phyloP scores from a whole-genome alignment of 2,113 vertebrate genomes.

The Eulemur rufifrons region DNA sequence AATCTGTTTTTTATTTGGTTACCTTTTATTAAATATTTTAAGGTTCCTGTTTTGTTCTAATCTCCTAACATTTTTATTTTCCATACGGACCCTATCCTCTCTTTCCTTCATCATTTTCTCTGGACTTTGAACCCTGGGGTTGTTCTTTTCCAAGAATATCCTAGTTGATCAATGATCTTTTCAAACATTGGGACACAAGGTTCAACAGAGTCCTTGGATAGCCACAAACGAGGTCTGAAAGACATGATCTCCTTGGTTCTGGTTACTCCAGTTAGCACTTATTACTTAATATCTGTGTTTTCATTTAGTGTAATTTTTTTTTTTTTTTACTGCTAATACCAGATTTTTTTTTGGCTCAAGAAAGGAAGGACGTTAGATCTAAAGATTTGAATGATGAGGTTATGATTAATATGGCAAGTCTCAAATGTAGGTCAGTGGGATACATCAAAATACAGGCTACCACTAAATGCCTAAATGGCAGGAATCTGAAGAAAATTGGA shows the following conservation, averaged over 20 bases:
- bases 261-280: neutral
- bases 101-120: neutral
- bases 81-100: neutral
- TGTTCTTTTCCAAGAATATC: neutral
- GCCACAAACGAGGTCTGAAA: neutral
- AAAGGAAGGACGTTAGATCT: neutral
- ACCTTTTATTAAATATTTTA: neutral
- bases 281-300: neutral
- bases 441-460: neutral
- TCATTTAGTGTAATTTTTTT: neutral
- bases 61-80: neutral
- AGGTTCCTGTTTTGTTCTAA: neutral
- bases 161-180: neutral
- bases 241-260: neutral
- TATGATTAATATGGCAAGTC: neutral
- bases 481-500: neutral
- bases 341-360: neutral
- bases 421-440: neutral
- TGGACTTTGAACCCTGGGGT: neutral
- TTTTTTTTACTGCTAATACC: neutral
- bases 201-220: neutral
- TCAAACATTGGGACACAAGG: neutral
- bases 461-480: neutral
- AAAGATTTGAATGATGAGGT: neutral
- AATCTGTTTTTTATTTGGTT: neutral